Evolutionary conservation across 2,888 invertebrate species (phyloP), one percentile per base, ranked within the genome.

Genomic region (Exephanes ischioxanthus): DNA sequence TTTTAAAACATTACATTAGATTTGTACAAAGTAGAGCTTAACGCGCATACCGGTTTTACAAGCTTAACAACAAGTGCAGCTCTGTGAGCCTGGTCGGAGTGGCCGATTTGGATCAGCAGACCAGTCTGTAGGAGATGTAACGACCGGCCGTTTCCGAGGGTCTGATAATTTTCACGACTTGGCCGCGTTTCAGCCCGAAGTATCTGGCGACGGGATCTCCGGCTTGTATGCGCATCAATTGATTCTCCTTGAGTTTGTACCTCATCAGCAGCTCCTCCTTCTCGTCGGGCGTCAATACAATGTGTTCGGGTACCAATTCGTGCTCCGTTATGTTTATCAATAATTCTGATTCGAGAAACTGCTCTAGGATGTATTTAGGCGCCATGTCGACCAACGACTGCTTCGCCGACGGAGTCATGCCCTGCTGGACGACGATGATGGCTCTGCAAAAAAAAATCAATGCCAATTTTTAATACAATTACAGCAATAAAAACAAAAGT

Each of bases 351-450:
- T 98, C 98, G 67, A 98, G 93, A 93, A 99, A 98, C 91, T 99
- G 99, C 94, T 99, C 99, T 87, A 99, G 94, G 90, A 99, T 99
- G 93, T 99, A 99, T 94, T 99, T 99, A 0, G 99, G 99, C 0
- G 99, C 99, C 99, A 99, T 99, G 94, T 99, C 99, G 0, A 98
- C 97, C 66, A 99, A 94, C 0, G 99, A 98, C 94, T 99, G 97
- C 94, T 99, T 99, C 0, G 99, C 99, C 14, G 99, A 99, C 1
- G 99, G 99, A 1, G 99, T 99, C 99, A 99, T 99, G 71, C 99
- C 99, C 91, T 96, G 97, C 94, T 99, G 99, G 0, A 99, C 99
- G 0, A 99, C 99, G 90, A 99, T 99, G 91, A 99, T 99, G 11
- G 99, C 99, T 92, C 99, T 96, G 80, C 3, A 80, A 87, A 79